Conservation (phyloP, 2,797 vertebrate species). For the Iguana delicatissima region DNA sequence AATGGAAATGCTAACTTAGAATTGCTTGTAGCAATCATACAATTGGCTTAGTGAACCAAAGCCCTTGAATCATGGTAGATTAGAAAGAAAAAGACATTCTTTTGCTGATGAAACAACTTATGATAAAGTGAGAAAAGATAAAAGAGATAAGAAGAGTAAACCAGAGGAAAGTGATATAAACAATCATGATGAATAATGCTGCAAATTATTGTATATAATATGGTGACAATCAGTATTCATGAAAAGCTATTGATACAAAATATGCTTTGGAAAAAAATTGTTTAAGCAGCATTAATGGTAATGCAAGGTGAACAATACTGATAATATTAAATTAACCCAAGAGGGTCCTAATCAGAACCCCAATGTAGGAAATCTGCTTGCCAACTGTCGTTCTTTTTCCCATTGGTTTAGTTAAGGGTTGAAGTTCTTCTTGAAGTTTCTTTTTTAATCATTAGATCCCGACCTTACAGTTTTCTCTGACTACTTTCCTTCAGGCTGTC, state of each 20-base stretch:
- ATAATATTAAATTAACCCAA: slow-evolving; percentile 88
- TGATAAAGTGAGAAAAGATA: slow-evolving; percentile 58
- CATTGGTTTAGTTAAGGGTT: slow-evolving; percentile 88
- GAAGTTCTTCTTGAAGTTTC: slow-evolving; percentile 89
- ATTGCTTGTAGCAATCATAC: slow-evolving; percentile 39
- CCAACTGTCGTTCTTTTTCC: slow-evolving; percentile 87
- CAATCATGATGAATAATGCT: slow-evolving; percentile 12
- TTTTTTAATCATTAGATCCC: slow-evolving; percentile 94
- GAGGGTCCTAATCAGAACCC: slow-evolving; percentile 83
- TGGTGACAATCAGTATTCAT: slow-evolving; percentile 76
- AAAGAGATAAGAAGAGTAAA: background rate
- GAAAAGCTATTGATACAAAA: slow-evolving; percentile 80
- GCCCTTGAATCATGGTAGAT: slow-evolving; percentile 35
- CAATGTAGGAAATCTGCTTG: slow-evolving; percentile 84
- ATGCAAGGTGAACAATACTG: slow-evolving; percentile 85
- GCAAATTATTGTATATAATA: slow-evolving; percentile 75
- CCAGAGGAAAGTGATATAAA: background rate
- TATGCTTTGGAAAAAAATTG: slow-evolving; percentile 78
- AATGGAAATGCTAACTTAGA: slow-evolving; percentile 58
- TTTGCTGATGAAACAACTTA: slow-evolving; percentile 72
- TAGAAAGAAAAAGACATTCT: slow-evolving; percentile 22
- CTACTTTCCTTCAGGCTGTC: slow-evolving; percentile 90
- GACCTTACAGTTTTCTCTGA: slow-evolving; percentile 88
- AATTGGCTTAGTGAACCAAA: slow-evolving; percentile 55
- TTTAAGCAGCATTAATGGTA: slow-evolving; percentile 82